phyloP scores from a whole-genome alignment of 2,797 vertebrate genomes.

The Intellagama lesueurii region DNA sequence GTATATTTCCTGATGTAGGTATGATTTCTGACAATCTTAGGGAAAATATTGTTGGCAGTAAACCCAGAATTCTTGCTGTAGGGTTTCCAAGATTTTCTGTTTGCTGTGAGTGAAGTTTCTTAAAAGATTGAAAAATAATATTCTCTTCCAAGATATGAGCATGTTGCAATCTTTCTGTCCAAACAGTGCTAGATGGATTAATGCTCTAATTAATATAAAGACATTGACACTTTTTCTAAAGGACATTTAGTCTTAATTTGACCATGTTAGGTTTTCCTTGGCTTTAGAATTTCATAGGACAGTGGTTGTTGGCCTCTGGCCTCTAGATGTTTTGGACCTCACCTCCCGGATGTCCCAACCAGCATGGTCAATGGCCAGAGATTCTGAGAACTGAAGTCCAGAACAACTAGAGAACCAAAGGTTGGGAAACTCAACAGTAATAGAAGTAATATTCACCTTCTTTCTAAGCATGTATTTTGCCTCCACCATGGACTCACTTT shows the following conservation, averaged over 20 bases:
- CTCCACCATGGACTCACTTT: background rate
- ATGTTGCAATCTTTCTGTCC: constrained; percentile 28
- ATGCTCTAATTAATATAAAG: background rate
- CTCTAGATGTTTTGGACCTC: too few species aligned
- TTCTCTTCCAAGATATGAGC: constrained; percentile 41
- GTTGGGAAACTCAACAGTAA: too few species aligned
- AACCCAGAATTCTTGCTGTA: constrained; percentile 41
- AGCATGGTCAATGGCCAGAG: too few species aligned
- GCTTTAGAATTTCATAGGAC: background rate
- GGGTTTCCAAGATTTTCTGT: constrained; percentile 47
- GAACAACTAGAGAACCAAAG: too few species aligned
- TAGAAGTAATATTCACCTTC: too few species aligned
- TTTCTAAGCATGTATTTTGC: background rate
- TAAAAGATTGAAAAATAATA: constrained; percentile 47
- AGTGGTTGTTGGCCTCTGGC: too few species aligned
- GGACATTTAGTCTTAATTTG: background rate
- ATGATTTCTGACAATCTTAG: constrained; percentile 51
- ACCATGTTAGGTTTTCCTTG: background rate
- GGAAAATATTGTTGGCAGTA: constrained; percentile 46
- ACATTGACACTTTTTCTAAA: background rate
- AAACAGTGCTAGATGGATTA: constrained; percentile 12
- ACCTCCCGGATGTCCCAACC: too few species aligned
- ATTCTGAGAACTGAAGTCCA: too few species aligned
- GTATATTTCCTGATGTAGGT: constrained; percentile 51
- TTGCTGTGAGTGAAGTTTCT: constrained; percentile 52